Percentiles rank a stretch among this genome's conserved stretches.
Conservation (phyloP, 1,140 invertebrate species). For the Drosophila busckii region DNA sequence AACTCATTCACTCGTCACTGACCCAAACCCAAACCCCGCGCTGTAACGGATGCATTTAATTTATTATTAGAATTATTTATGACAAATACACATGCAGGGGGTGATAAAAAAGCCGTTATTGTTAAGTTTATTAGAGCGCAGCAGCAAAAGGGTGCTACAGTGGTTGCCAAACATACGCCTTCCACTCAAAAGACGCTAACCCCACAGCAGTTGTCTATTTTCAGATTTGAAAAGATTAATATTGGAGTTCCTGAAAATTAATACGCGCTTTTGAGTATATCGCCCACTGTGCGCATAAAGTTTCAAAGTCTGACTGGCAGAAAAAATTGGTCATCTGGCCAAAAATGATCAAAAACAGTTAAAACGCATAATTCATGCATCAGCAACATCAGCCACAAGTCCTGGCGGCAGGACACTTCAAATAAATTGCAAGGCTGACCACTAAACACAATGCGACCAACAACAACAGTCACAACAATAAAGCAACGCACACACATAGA, state of each 20-base stretch:
- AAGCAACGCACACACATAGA: conserved; percentile 40
- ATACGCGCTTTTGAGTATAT: too few species aligned
- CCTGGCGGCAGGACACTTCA: conserved; percentile 36
- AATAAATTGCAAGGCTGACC: conserved; percentile 50
- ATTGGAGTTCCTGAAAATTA: too few species aligned
- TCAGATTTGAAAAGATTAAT: too few species aligned
- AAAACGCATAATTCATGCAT: conserved; percentile 77
- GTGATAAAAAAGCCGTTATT: conserved; percentile 74
- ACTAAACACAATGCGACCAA: conserved; percentile 21
- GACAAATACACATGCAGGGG: conserved; percentile 43
- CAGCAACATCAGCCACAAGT: conserved; percentile 53
- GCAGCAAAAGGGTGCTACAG: conserved; percentile 59
- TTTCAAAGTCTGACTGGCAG: conserved; percentile 28
- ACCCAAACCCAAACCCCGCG: conserved; percentile 35
- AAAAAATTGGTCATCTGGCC: conserved; percentile 12
- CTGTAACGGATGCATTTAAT: conserved; percentile 78
- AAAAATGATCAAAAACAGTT: conserved; percentile 74
- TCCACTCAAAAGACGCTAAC: too few species aligned
- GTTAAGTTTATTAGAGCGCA: conserved; percentile 71
- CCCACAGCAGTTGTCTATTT: background rate
- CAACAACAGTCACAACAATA: conserved; percentile 19
- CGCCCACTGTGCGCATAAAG: conserved; percentile 37
- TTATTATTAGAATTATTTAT: conserved; percentile 78
- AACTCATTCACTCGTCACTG: conserved; percentile 49
- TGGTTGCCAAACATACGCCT: conserved; percentile 35